Evolutionary conservation across 2,888 invertebrate species (phyloP).

Genomic region (Villa cingulata): DNA sequence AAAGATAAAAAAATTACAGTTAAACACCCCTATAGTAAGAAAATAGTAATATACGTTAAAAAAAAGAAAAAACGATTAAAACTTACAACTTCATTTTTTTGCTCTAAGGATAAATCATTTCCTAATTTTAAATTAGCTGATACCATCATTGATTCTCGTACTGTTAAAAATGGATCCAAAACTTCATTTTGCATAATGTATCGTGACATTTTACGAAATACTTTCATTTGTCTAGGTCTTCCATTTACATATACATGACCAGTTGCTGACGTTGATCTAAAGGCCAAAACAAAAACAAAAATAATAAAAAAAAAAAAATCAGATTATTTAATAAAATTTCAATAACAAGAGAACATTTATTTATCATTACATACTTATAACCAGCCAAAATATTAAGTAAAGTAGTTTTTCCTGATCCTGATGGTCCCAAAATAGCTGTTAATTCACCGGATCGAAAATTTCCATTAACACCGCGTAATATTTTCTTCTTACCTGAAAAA

Average conservation of each 20-base stretch:
- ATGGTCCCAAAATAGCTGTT: conserved; percentile 85
- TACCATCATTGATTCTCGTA: conserved; percentile 74
- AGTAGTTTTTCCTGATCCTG: conserved; percentile 85
- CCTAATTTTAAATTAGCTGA: conserved; percentile 84
- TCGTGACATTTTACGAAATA: conserved; percentile 77
- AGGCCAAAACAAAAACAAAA: neutral
- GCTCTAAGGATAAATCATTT: conserved; percentile 41
- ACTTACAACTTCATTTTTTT: conserved; percentile 60
- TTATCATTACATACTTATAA: conserved; percentile 68
- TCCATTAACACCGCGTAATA: conserved; percentile 68
- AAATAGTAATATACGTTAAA: no score
- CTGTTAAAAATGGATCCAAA: conserved; percentile 73
- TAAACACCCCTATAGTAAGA: neutral
- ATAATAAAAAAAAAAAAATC: neutral
- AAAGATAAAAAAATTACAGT: neutral
- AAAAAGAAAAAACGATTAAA: neutral
- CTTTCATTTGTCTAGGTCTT: conserved; percentile 54
- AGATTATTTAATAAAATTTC: no score
- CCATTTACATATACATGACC: conserved; percentile 73
- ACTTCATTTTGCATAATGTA: conserved; percentile 94
- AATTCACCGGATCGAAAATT: conserved; percentile 74
- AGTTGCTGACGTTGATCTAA: conserved; percentile 21
- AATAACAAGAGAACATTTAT: no score
- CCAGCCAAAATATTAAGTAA: conserved; percentile 80
- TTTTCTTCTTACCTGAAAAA: conserved; percentile 58